A percentile compares a stretch with the other conserved stretches of the same genome.
These are phyloP conservation scores for Sebastes jordani DNA, from an alignment of 2,797 vertebrate species.

Conservation along the genomic window DNA sequence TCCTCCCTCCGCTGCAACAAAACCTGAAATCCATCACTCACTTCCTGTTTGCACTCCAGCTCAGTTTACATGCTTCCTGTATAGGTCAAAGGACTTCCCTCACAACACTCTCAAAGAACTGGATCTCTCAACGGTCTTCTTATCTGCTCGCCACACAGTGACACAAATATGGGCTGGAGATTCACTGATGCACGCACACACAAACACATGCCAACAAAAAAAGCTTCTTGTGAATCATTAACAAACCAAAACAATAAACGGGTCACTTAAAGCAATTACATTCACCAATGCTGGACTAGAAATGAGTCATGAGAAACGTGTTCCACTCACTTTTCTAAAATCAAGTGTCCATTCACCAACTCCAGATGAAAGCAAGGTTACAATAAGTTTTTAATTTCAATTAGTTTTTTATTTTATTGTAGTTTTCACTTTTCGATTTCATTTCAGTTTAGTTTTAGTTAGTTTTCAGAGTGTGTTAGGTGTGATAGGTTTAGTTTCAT, in stretches of 20 bases:
- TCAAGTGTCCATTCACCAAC: neutral
- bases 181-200: neutral
- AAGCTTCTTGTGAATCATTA: neutral
- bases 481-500: too few relatives aligned
- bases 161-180: conserved; percentile 50
- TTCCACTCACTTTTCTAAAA: neutral
- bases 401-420: too few relatives aligned
- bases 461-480: too few relatives aligned
- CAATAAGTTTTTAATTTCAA: too few relatives aligned
- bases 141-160: conserved; percentile 64
- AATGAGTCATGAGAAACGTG: neutral
- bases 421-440: too few relatives aligned
- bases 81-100: conserved; percentile 66
- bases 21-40: conserved; percentile 68
- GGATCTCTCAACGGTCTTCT: conserved; percentile 59
- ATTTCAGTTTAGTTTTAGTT: too few relatives aligned
- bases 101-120: conserved; percentile 34
- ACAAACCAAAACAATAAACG: neutral
- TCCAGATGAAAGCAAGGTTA: neutral
- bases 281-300: neutral
- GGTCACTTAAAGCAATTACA: neutral
- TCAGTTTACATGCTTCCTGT: conserved; percentile 74
- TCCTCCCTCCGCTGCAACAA: conserved; percentile 48
- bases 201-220: neutral
- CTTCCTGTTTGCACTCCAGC: conserved; percentile 72